phyloP scores from a whole-genome alignment of 2,113 vertebrate genomes.

The Zeus faber region DNA sequence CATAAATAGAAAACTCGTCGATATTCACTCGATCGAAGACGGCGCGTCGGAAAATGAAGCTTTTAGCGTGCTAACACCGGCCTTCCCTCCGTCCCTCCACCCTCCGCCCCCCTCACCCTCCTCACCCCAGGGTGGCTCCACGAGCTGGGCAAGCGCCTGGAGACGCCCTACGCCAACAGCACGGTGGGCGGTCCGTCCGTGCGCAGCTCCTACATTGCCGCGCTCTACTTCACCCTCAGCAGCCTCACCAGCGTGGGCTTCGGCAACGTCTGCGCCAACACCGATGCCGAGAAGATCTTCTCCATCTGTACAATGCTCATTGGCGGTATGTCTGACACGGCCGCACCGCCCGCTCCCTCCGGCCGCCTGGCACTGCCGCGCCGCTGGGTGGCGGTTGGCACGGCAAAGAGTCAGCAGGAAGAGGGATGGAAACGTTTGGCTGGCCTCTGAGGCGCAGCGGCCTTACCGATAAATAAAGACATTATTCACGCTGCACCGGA shows the following conservation, averaged over 20 bases:
- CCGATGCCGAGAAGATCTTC: constrained; percentile 93
- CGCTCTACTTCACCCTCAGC: constrained; percentile 97
- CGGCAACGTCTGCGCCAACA: constrained; percentile 95
- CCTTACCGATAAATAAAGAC: constrained; percentile 24
- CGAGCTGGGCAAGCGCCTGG: constrained; percentile 91
- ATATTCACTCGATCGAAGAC: no score
- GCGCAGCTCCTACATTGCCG: constrained; percentile 90
- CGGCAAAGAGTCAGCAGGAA: constrained; percentile 28
- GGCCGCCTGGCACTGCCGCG: not conserved
- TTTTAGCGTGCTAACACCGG: not conserved
- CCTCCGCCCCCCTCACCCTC: not conserved
- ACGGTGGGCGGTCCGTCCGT: constrained; percentile 86
- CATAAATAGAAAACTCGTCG: no score
- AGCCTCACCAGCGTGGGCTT: constrained; percentile 98
- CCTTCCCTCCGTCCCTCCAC: not conserved
- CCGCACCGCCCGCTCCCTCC: constrained; percentile 20
- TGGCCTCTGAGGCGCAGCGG: constrained; percentile 31
- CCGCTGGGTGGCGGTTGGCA: constrained; percentile 15
- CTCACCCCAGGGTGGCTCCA: constrained; percentile 86
- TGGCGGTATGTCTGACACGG: constrained; percentile 78
- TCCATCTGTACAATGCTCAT: constrained; percentile 97
- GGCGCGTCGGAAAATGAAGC: no score
- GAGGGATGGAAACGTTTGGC: constrained; percentile 3
- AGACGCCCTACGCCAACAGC: constrained; percentile 88
- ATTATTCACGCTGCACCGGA: constrained; percentile 30